A percentile compares a stretch with the other conserved stretches of the same genome.
phyloP scores from a whole-genome alignment of 2,797 vertebrate species.

The Eidolon dupreanum region DNA sequence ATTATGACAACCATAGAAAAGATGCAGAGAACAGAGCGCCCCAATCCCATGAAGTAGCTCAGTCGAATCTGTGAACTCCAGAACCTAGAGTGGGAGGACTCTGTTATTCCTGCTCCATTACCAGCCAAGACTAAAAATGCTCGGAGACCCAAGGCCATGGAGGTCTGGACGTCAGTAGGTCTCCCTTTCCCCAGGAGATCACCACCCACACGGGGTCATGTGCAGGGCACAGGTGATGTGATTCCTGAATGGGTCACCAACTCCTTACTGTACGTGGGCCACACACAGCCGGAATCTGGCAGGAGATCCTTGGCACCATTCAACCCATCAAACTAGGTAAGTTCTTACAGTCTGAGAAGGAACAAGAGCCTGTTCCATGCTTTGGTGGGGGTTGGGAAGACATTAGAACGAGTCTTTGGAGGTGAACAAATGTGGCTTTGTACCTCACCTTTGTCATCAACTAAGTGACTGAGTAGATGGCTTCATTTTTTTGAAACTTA shows the following conservation, averaged over 20 bases:
- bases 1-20: conserved; percentile 35
- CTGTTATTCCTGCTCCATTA: not conserved
- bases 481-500: not conserved
- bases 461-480: not conserved
- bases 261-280: not conserved
- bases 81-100: conserved; percentile 19
- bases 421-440: not conserved
- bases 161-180: not conserved
- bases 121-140: not conserved
- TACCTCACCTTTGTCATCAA: not conserved
- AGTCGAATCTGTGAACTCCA: conserved; percentile 61
- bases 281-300: not conserved
- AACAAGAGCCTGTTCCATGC: not conserved
- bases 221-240: not conserved
- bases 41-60: conserved; percentile 7
- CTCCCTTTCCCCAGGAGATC: not conserved
- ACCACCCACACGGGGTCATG: not conserved
- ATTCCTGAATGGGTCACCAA: not conserved
- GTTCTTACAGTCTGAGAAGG: conserved; percentile 9
- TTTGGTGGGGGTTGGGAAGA: not conserved
- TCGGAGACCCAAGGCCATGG: not conserved
- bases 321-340: conserved; percentile 44
- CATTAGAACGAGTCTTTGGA: not conserved
- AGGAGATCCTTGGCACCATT: not conserved
- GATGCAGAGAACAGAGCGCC: conserved; percentile 41